Conservation (phyloP, 2,797 vertebrate genomes). For the Cottoperca gobio region DNA sequence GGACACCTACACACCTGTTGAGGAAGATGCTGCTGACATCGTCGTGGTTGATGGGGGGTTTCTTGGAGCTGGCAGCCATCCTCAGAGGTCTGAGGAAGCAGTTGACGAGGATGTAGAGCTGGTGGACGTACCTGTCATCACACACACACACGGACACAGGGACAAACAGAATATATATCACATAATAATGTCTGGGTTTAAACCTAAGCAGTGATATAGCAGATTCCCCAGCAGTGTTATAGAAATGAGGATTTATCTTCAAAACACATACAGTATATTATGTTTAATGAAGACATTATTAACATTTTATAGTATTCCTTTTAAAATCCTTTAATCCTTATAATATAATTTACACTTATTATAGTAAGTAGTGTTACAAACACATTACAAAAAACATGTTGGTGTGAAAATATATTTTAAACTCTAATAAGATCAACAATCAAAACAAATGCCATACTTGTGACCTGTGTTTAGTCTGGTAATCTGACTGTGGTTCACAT, state of each 20-base stretch:
- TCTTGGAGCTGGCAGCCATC: constrained; percentile 99
- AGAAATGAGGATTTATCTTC: background rate
- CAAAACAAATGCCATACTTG: background rate
- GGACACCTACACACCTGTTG: constrained; percentile 90
- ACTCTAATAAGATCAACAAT: background rate
- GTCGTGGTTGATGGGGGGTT: constrained; percentile 95
- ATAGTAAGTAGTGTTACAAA: too few relatives aligned
- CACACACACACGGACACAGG: background rate
- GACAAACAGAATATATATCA: background rate
- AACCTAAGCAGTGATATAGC: background rate
- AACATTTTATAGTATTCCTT: too few relatives aligned
- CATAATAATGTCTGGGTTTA: background rate
- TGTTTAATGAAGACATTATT: background rate
- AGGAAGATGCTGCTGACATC: constrained; percentile 99
- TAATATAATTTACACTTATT: too few relatives aligned
- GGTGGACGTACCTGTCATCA: constrained; percentile 89
- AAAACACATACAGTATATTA: background rate
- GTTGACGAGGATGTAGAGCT: constrained; percentile 96
- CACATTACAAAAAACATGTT: background rate
- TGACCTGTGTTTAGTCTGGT: background rate
- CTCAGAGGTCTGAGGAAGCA: constrained; percentile 95
- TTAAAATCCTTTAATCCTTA: too few relatives aligned
- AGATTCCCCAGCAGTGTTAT: background rate
- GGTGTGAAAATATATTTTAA: background rate
- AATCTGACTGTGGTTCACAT: constrained; percentile 19